phyloP scores from a whole-genome alignment of 2,113 vertebrate genomes.

The Dicerorhinus sumatrensis region DNA sequence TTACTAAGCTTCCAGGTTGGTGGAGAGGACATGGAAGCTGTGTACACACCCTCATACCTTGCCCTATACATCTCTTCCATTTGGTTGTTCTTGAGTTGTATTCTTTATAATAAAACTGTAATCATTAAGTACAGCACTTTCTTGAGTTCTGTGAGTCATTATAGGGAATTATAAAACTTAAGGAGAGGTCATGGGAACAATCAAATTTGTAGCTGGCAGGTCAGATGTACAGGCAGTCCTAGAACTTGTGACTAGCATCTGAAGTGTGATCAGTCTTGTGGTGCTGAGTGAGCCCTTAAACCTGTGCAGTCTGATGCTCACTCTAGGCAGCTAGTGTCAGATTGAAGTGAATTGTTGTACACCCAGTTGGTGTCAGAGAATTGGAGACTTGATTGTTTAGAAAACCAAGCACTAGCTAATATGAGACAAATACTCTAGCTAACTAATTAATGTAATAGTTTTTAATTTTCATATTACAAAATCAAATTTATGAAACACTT shows the following conservation, averaged over 20 bases:
- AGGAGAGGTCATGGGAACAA: neutral
- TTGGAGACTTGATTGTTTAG: neutral
- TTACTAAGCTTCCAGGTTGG: neutral
- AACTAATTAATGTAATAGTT: neutral
- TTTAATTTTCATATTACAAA: neutral
- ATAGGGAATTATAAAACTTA: neutral
- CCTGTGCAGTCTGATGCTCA: neutral
- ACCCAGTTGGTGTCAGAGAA: neutral
- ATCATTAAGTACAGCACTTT: neutral
- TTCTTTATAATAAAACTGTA: neutral
- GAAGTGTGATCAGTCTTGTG: neutral
- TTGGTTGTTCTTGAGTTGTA: neutral
- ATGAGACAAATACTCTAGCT: neutral
- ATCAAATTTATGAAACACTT: neutral
- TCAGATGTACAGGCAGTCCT: neutral
- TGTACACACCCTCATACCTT: neutral
- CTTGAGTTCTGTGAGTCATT: neutral
- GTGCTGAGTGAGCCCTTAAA: neutral
- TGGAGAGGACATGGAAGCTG: neutral
- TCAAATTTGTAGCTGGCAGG: neutral
- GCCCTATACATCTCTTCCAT: neutral
- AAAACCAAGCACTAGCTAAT: neutral
- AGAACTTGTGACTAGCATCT: neutral
- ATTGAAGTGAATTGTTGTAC: neutral
- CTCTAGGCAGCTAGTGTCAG: neutral